Evolutionary conservation across 2,888 invertebrate genomes (phyloP).

Genomic region (Protophormia terraenovae): DNA sequence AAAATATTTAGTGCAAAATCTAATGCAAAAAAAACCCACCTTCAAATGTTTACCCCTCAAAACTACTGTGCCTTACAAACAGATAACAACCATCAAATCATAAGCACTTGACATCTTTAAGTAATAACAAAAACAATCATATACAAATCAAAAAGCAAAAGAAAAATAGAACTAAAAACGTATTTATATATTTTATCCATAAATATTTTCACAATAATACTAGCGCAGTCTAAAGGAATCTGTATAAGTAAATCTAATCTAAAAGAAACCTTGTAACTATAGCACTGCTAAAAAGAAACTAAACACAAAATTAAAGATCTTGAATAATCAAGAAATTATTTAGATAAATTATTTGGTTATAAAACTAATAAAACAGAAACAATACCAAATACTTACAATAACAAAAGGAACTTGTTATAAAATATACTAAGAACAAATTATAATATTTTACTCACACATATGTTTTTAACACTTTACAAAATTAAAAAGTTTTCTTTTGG

Average conservation of each 20-base stretch:
- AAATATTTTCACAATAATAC: too few species aligned
- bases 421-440: background rate
- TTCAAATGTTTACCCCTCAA: background rate
- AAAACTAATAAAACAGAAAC: background rate
- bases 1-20: too few species aligned
- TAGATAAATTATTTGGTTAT: background rate
- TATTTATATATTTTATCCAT: background rate
- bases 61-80: background rate
- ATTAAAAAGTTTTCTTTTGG: background rate
- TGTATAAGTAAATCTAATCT: background rate
- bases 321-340: conserved; percentile 2
- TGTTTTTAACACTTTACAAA: background rate
- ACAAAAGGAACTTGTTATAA: background rate
- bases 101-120: conserved; percentile 40
- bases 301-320: background rate
- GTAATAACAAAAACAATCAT: conserved; percentile 24
- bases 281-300: background rate
- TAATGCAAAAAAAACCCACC: background rate
- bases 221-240: background rate
- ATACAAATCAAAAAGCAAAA: background rate
- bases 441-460: background rate
- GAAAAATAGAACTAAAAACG: background rate
- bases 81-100: background rate
- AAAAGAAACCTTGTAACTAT: background rate
- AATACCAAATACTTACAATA: background rate